These are phyloP conservation scores for Scaptomyza reducta DNA, from an alignment of 2,888 invertebrate species.

Conservation along the genomic window DNA sequence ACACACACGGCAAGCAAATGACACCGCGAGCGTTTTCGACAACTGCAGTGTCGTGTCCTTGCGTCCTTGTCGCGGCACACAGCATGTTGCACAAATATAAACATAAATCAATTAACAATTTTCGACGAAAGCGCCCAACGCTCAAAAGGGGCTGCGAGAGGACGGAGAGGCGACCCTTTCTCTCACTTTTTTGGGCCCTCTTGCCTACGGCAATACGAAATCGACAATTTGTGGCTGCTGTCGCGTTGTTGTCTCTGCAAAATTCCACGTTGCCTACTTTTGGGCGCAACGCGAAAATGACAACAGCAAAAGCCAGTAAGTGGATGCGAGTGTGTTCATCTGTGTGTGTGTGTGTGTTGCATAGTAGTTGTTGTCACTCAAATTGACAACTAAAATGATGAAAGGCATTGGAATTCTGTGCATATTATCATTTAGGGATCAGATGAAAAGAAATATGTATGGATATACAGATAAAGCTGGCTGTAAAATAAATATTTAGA, in stretches of 20 bases:
- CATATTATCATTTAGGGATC: neutral
- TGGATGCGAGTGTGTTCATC: neutral
- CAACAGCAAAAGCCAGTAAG: conserved; percentile 4
- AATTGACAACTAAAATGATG: neutral
- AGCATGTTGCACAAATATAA: conserved; percentile 80
- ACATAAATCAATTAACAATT: conserved; percentile 79
- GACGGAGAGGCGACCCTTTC: neutral
- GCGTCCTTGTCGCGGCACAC: conserved; percentile 36
- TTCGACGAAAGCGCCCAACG: conserved; percentile 27
- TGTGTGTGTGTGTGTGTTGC: neutral
- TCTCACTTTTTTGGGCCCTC: conserved; percentile 27
- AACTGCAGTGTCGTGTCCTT: conserved; percentile 13
- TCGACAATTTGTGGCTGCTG: conserved; percentile 67
- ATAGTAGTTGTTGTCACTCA: neutral
- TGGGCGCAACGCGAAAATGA: conserved; percentile 43
- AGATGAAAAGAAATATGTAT: neutral
- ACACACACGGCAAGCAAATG: conserved; percentile 34
- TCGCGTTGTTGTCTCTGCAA: conserved; percentile 26
- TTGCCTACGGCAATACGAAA: conserved; percentile 60
- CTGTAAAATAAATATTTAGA: neutral
- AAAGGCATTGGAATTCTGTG: neutral
- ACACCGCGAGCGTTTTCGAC: conserved; percentile 70
- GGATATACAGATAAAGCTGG: neutral
- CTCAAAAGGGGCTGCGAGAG: conserved; percentile 1
- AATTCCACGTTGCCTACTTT: conserved; percentile 61